Conservation (phyloP, 1,140 invertebrate species). For the Platyscapa corneri region DNA sequence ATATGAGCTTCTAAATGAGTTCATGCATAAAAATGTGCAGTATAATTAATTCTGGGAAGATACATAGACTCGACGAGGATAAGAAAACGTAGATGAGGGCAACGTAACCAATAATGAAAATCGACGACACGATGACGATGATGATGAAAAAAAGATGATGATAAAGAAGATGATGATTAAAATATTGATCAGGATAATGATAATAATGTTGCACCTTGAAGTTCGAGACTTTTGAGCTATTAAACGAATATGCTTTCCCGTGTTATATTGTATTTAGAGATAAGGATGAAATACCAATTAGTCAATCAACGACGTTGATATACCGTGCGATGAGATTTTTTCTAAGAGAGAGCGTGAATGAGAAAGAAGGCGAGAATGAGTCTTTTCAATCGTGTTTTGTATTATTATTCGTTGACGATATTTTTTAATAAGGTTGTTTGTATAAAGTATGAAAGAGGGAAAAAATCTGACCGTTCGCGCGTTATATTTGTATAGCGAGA, state of each 20-base stretch:
- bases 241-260: slow-evolving; percentile 62
- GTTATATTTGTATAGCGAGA: slow-evolving; percentile 36
- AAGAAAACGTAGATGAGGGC: not conserved
- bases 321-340: slow-evolving; percentile 38
- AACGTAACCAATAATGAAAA: not conserved
- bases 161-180: not conserved
- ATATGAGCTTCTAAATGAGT: not conserved
- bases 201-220: not conserved
- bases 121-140: not conserved
- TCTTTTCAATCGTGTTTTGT: slow-evolving; percentile 12
- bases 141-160: not conserved
- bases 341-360: slow-evolving; percentile 16
- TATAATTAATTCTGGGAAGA: not conserved
- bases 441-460: slow-evolving; percentile 43
- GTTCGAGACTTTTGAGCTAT: not conserved
- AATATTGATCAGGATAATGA: not conserved
- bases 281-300: slow-evolving; percentile 48
- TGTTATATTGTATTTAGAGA: slow-evolving; percentile 53
- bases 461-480: slow-evolving; percentile 44
- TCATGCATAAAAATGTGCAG: not conserved
- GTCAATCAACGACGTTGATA: slow-evolving; percentile 25
- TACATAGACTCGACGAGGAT: not conserved
- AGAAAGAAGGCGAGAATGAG: not conserved
- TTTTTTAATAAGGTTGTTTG: slow-evolving; percentile 27
- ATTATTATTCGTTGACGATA: slow-evolving; percentile 40